Evolutionary conservation across 2,113 vertebrate genomes (phyloP), one percentile per base, ranked within the genome.

Genomic region (Cyprinus carpio): DNA sequence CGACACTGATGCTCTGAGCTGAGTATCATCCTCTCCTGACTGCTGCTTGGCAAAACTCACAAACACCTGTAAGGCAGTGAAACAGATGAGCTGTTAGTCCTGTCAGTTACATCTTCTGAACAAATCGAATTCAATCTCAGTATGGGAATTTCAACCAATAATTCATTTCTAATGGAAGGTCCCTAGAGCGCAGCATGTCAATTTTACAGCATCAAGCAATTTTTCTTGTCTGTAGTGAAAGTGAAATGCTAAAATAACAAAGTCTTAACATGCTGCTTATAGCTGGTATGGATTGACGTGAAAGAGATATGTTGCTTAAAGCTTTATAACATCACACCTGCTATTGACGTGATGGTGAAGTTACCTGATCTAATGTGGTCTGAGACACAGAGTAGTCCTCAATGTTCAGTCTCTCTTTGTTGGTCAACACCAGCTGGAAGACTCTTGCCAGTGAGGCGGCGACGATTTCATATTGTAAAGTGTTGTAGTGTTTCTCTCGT

Each of bases 11-110:
- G 93, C 93, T 83, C 95, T 93, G 0, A 94, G 96, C 43, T 95
- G 95, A 86, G 60, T 43, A 2, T 97, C 95, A 13, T 95, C 95
- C 65, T 98, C 98, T 46, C 88, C 91, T 3, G 92, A 93, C 91
- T 99, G 97, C 82, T 97, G 96, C 92, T 97, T 99, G 93, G 97
- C 98, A 90, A 99, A 99, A 92, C 97, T 99, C 87, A 99, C 97
- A 91, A 99, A 99, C 84, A 95, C 95, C 94, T 95, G 85, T 58
- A 85, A 34, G 27, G n/a, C 65, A 81, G 31, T 6, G 4, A 69
- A 69, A 54, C 29, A 46, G 15, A 34, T 54, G 6, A 65, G 62
- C 11, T 20, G 25, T 84, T 60, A n/a, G 1, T 9, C 20, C 31
- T 29, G 9, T 20, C 58, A 46, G n/a, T 9, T 3, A 40, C 25